Evolutionary conservation across 1,140 invertebrate genomes (phyloP).

Genomic region (Heliconius hewitsoni): DNA sequence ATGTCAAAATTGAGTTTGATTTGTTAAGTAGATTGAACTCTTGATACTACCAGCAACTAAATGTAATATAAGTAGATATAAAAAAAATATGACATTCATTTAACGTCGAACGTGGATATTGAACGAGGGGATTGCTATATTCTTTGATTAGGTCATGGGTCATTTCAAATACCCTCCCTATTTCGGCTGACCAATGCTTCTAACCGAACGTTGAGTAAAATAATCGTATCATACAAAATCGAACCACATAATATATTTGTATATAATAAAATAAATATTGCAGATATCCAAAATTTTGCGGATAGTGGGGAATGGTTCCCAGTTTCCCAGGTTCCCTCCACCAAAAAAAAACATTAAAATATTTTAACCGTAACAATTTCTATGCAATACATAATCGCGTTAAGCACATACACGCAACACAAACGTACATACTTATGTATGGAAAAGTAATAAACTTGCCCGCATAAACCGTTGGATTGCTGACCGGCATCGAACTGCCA

Average conservation of each 20-base stretch:
- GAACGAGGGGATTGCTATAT: not conserved
- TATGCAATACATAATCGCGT: constrained; percentile 37
- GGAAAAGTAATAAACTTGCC: constrained; percentile 76
- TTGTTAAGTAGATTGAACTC: not conserved
- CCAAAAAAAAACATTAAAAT: not conserved
- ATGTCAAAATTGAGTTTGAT: not conserved
- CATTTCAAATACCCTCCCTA: not conserved
- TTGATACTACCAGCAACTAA: not conserved
- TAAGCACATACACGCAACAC: constrained; percentile 39
- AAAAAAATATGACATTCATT: not conserved
- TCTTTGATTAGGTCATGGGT: not conserved
- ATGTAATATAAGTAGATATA: not conserved
- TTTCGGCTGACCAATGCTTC: too few species aligned
- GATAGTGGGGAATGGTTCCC: too few species aligned
- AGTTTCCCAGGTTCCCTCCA: too few species aligned
- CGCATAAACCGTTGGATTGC: constrained; percentile 79
- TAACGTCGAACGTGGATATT: not conserved
- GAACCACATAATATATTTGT: too few species aligned
- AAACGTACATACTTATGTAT: constrained; percentile 38
- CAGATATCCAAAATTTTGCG: too few species aligned
- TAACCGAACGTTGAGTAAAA: not conserved
- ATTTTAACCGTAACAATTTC: constrained; percentile 15
- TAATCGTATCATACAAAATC: not conserved
- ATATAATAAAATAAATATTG: too few species aligned
- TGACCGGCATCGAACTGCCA: constrained; percentile 71